Conservation (phyloP, 2,797 vertebrate genomes). For the Zenarchopterus dispar region DNA sequence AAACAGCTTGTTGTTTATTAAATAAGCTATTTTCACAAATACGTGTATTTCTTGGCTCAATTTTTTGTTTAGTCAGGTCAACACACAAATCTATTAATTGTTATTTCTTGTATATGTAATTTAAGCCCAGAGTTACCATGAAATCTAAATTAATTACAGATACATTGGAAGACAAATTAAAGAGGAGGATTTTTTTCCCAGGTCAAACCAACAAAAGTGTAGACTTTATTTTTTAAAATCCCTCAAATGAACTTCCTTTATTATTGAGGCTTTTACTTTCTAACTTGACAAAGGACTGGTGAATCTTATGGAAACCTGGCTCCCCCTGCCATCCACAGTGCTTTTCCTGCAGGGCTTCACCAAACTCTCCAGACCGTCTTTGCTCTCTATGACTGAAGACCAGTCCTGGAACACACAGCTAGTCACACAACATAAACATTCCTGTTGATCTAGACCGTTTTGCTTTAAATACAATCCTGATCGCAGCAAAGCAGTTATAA, state of each 20-base stretch:
- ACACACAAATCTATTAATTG: too few relatives aligned
- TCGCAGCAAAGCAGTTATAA: neutral
- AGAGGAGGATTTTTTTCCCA: neutral
- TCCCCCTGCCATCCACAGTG: slow-evolving; percentile 68
- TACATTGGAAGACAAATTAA: neutral
- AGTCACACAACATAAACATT: neutral
- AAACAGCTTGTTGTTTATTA: too few relatives aligned
- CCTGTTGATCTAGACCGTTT: neutral
- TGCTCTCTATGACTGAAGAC: too few relatives aligned
- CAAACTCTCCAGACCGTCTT: slow-evolving; percentile 1
- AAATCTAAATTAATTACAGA: too few relatives aligned
- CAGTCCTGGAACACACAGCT: neutral
- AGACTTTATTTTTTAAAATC: slow-evolving; percentile 45
- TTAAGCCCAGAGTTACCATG: too few relatives aligned
- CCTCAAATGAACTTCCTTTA: neutral
- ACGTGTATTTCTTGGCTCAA: too few relatives aligned
- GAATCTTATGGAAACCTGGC: slow-evolving; percentile 62
- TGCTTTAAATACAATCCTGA: neutral
- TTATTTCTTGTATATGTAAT: too few relatives aligned
- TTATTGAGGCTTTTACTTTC: neutral
- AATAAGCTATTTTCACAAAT: too few relatives aligned
- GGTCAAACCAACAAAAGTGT: neutral
- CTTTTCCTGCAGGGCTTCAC: slow-evolving; percentile 52
- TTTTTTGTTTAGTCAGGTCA: too few relatives aligned
- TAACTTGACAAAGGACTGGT: slow-evolving; percentile 31